A percentile compares a stretch with the other conserved stretches of the same genome.
These are phyloP conservation scores for Oligia strigilis DNA, from an alignment of 2,888 invertebrate genomes.

Conservation along the genomic window DNA sequence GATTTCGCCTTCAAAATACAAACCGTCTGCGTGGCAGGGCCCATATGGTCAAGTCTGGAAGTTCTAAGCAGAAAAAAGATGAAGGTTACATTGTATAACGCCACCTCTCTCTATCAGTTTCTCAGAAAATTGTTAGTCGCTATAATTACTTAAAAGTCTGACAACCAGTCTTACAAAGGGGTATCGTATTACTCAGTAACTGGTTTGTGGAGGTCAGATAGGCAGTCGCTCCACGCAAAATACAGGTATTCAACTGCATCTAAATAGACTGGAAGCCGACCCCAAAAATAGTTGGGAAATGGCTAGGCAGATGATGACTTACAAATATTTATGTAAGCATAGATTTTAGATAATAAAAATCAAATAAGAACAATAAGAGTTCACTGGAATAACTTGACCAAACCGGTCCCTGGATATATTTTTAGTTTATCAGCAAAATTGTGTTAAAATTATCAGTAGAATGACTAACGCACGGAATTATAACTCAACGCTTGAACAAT, in stretches of 20 bases:
- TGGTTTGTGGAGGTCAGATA: no score
- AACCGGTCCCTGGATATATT: conserved; percentile 22
- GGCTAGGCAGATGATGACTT: no score
- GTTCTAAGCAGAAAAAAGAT: conserved; percentile 1
- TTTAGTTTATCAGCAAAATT: conserved; percentile 42
- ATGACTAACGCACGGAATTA: conserved; percentile 42
- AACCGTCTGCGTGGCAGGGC: neutral
- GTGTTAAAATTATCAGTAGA: conserved; percentile 40
- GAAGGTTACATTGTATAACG: neutral
- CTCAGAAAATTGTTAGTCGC: neutral
- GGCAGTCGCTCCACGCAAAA: no score
- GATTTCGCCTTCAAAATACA: neutral
- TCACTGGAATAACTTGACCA: conserved; percentile 29
- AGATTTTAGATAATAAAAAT: neutral
- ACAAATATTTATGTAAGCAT: no score
- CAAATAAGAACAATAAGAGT: conserved; percentile 21
- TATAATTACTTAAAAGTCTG: conserved; percentile 2
- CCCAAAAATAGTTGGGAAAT: neutral
- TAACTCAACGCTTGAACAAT: conserved; percentile 3
- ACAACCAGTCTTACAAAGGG: no score
- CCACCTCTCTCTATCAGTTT: conserved; percentile 4
- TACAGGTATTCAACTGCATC: neutral
- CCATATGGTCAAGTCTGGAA: neutral
- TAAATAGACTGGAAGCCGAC: neutral
- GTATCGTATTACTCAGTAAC: no score